phyloP scores from a whole-genome alignment of 2,797 vertebrate species.

The Cirrhinus molitorella region DNA sequence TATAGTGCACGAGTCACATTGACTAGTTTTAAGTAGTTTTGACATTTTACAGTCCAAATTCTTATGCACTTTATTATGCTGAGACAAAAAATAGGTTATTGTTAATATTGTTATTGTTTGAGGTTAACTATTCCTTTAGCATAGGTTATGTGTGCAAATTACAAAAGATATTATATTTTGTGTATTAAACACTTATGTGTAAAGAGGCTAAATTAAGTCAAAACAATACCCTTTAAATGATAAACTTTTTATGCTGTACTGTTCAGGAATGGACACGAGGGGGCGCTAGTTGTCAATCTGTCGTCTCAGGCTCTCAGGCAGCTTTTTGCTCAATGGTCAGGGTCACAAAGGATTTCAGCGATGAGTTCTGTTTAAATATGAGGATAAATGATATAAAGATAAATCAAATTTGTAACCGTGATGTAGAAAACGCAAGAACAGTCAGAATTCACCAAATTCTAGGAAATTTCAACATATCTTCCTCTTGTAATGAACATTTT shows the following conservation, averaged over 20 bases:
- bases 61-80: background rate
- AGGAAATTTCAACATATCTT: background rate
- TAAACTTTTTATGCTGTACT: background rate
- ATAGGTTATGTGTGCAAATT: too few species aligned
- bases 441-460: background rate
- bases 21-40: background rate
- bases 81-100: background rate
- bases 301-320: background rate
- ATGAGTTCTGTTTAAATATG: background rate
- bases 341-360: background rate
- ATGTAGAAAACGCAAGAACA: background rate
- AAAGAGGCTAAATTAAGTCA: background rate
- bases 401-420: background rate
- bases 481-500: background rate
- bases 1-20: background rate
- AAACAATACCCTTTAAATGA: too few species aligned
- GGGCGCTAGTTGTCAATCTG: background rate
- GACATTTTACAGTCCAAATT: background rate
- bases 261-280: conserved; percentile 6
- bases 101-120: background rate
- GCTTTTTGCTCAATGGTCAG: background rate
- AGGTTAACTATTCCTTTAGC: too few species aligned
- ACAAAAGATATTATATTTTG: background rate
- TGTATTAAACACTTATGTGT: background rate
- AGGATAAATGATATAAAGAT: background rate